A percentile compares a stretch with the other conserved stretches of the same genome.
Evolutionary conservation across 2,888 invertebrate species (phyloP).

Genomic region (Oscheius myriophilus): DNA sequence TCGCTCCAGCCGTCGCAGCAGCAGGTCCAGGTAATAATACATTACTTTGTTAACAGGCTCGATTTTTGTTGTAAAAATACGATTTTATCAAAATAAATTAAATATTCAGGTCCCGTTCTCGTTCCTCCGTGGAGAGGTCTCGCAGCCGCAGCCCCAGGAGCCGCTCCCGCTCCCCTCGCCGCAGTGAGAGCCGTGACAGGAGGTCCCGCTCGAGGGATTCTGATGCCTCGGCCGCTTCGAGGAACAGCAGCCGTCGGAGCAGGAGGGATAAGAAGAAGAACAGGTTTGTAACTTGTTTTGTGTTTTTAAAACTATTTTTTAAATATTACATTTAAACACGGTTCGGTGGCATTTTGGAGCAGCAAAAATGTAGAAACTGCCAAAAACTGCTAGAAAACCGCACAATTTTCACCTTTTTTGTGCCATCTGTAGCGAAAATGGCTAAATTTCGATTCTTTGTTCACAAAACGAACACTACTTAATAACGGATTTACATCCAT

Average conservation of each 20-base stretch:
- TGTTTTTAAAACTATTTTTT: too few relatives aligned
- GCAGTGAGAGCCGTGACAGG: neutral
- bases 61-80: too few relatives aligned
- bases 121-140: constrained; percentile 4
- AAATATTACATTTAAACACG: too few relatives aligned
- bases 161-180: constrained; percentile 12
- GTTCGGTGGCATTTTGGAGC: too few relatives aligned
- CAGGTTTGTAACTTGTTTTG: neutral
- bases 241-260: constrained; percentile 1
- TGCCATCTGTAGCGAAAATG: too few relatives aligned
- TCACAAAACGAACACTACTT: too few relatives aligned
- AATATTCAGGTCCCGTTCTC: neutral
- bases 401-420: too few relatives aligned
- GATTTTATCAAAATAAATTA: too few relatives aligned
- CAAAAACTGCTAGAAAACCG: too few relatives aligned
- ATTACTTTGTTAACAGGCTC: neutral
- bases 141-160: constrained; percentile 10
- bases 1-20: constrained; percentile 20
- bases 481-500: too few relatives aligned
- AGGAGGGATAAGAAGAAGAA: neutral
- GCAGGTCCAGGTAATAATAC: constrained; percentile 20
- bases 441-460: too few relatives aligned
- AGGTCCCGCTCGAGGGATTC: constrained; percentile 1
- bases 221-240: neutral
- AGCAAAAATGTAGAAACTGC: too few relatives aligned